Conservation (phyloP, 2,113 vertebrate species). For the Ptychochromis oligacanthus region DNA sequence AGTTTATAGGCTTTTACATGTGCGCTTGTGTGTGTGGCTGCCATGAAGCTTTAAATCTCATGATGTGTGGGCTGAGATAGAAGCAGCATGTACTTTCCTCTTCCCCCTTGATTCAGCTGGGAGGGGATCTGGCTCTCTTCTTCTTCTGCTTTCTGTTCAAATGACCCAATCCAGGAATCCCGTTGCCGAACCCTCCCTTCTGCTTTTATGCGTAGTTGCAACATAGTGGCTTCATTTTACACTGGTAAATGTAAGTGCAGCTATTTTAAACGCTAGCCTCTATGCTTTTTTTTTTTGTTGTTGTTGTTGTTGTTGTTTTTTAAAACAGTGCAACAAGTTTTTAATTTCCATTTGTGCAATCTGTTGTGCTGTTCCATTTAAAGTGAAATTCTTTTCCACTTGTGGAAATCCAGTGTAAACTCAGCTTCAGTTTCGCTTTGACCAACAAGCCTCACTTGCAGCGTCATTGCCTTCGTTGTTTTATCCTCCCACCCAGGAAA, state of each 20-base stretch:
- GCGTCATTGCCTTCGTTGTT: neutral
- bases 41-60: neutral
- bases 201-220: slow-evolving; percentile 24
- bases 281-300: no score
- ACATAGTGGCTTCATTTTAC: neutral
- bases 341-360: neutral
- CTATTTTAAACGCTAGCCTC: neutral
- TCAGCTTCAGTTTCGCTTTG: slow-evolving; percentile 45
- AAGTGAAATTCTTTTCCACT: neutral
- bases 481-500: neutral
- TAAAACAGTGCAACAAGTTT: neutral
- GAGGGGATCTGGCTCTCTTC: neutral
- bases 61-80: slow-evolving; percentile 21
- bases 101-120: neutral
- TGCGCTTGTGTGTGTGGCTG: neutral
- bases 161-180: slow-evolving; percentile 45
- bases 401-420: neutral
- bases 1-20: neutral
- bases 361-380: neutral
- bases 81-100: slow-evolving; percentile 36
- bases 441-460: neutral
- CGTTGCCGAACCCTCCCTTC: neutral
- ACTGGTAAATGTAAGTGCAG: neutral
- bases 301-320: no score
- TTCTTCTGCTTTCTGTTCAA: slow-evolving; percentile 56